Evolutionary conservation across 2,888 invertebrate species (phyloP), one percentile per base, ranked within the genome.

Genomic region (Cheiracanthium punctorium): DNA sequence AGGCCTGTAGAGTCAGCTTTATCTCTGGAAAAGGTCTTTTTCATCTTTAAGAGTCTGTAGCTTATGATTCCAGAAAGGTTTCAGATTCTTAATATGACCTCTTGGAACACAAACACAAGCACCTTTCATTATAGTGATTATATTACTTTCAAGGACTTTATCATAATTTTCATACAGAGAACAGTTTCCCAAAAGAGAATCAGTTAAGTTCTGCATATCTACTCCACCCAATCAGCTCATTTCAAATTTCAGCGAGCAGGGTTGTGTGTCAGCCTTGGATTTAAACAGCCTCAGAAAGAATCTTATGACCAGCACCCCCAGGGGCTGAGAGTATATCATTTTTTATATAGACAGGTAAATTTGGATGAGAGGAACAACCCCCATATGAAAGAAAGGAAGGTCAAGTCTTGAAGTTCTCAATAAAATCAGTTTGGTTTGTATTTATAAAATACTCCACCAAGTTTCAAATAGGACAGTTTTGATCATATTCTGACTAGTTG

Each of bases 211-310:
- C n/a, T n/a, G n/a, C n/a, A 4, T 17, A 24, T 14, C 14, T 29
- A 73, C 52, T 29, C 52, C 5, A 4, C 12, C 52, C 73, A 73
- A 41, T 72, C 24, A 24, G 72, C 72, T 17, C 41, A 41, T 48
- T 0, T 73, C 10, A 52, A 52, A 30, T 52, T 52, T 30, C 73
- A 52, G 0, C 52, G 37, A 29, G 64, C 5, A 17, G 28, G 64
- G 2, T 64, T 28, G 17, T n/a, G 2, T 10, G 5, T 5, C 20
- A 10, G 1, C 24, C 28, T 72, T 2, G 1, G 20, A 8, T 37
- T 37, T 37, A 8, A 17, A 48, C 17, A 48, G 17, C 17, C 8
- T 10, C 17, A 24, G 17, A 4, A 4, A 64, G 28, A 14, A 64
- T 64, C 17, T 64, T 64, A 29, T 64, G 64, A 10, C 64, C 28